Evolutionary conservation across 2,797 vertebrate genomes (phyloP).

Genomic region (Mormyrus proboscirostris): DNA sequence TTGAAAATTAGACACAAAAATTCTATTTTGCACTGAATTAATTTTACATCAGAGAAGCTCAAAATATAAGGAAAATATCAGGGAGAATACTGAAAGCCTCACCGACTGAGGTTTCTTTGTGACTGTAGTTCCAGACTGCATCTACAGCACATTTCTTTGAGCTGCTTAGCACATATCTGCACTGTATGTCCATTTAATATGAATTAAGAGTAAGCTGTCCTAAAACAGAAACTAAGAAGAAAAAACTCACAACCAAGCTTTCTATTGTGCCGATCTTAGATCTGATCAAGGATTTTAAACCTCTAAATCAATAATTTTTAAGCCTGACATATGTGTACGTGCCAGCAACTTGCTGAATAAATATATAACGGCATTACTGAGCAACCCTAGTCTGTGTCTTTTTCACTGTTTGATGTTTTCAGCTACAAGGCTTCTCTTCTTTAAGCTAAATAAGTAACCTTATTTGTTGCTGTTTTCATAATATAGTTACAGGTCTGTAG

Average conservation of each 20-base stretch:
- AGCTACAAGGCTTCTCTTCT: neutral
- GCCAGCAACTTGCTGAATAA: constrained; percentile 61
- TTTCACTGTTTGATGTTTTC: constrained; percentile 20
- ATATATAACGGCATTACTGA: constrained; percentile 48
- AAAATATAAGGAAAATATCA: constrained; percentile 40
- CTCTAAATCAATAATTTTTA: constrained; percentile 46
- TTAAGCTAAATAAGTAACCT: neutral
- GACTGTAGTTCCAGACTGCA: constrained; percentile 30
- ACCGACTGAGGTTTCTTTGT: constrained; percentile 43
- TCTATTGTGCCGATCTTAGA: constrained; percentile 44
- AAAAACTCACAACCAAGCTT: constrained; percentile 39
- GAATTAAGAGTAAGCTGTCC: constrained; percentile 34
- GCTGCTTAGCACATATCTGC: constrained; percentile 31
- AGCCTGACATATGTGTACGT: constrained; percentile 48
- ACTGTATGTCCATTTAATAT: constrained; percentile 40
- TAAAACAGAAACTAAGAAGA: constrained; percentile 33
- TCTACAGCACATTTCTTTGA: constrained; percentile 17
- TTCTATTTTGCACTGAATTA: neutral
- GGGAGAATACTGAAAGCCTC: constrained; percentile 37
- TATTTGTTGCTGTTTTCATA: neutral
- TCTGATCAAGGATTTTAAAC: constrained; percentile 49
- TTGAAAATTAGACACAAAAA: neutral
- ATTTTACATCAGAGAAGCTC: constrained; percentile 10
- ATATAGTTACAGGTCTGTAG: neutral
- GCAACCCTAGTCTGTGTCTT: constrained; percentile 34